phyloP scores from a whole-genome alignment of 2,113 vertebrate species.

The Neogale vison region DNA sequence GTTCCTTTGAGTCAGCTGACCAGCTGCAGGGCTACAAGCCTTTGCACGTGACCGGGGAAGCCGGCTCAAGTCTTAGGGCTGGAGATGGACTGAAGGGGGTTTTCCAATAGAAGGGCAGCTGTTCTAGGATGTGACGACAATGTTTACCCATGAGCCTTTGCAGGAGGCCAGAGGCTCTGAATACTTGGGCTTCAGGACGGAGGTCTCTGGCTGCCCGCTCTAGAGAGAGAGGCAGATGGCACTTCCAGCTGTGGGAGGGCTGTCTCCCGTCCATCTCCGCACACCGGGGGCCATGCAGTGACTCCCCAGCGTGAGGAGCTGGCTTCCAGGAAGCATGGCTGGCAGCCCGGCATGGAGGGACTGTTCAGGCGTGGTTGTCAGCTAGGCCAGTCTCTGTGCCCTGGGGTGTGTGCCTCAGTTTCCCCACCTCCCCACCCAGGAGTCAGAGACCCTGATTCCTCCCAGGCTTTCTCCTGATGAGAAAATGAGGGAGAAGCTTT shows the following conservation, averaged over 20 bases:
- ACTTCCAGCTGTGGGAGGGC: background rate
- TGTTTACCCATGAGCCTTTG: conserved; percentile 6
- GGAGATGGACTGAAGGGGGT: background rate
- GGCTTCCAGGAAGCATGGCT: background rate
- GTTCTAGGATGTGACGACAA: accelerated
- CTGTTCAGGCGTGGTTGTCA: background rate
- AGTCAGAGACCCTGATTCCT: accelerated
- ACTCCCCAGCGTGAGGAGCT: accelerated
- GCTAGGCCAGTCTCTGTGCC: accelerated
- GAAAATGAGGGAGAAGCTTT: background rate
- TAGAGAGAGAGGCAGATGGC: background rate
- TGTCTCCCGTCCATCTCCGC: background rate
- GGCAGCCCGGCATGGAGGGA: background rate
- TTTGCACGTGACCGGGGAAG: accelerated
- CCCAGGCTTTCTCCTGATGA: background rate
- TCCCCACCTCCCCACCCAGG: background rate
- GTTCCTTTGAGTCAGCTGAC: background rate
- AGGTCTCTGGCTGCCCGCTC: background rate
- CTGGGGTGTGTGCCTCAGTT: background rate
- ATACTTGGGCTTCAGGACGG: background rate
- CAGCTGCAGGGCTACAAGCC: accelerated
- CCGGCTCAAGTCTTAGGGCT: background rate
- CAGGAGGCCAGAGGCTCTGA: background rate
- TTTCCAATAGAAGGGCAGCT: background rate
- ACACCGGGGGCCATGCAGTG: background rate